phyloP scores from a whole-genome alignment of 2,888 invertebrate species.

The Agonopterix alstromeriana region DNA sequence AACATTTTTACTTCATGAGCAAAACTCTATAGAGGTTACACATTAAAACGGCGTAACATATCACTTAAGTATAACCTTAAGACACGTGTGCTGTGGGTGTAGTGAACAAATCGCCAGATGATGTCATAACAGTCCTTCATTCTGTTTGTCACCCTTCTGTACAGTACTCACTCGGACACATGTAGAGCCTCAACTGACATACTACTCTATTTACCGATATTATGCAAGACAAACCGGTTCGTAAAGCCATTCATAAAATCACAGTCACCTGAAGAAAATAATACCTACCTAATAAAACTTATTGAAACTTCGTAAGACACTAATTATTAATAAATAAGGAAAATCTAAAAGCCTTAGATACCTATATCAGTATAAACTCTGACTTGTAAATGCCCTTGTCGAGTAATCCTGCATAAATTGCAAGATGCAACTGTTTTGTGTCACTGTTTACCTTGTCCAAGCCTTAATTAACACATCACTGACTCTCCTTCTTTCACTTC shows the following conservation, averaged over 20 bases:
- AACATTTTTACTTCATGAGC: too few species aligned
- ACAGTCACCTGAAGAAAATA: background rate
- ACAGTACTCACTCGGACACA: background rate
- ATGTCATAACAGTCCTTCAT: conserved; percentile 60
- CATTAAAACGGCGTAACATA: background rate
- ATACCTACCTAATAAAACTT: too few species aligned
- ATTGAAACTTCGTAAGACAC: too few species aligned
- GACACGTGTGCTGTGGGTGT: conserved; percentile 64
- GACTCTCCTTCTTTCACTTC: conserved; percentile 39
- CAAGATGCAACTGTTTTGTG: conserved; percentile 15
- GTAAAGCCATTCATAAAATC: conserved; percentile 45
- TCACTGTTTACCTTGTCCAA: conserved; percentile 42
- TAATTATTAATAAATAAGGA: too few species aligned
- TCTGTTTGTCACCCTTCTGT: conserved; percentile 44
- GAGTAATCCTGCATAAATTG: conserved; percentile 23
- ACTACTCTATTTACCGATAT: conserved; percentile 32
- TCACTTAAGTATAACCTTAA: conserved; percentile 2
- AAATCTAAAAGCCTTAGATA: too few species aligned
- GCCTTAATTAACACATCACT: conserved; percentile 42
- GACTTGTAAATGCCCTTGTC: conserved; percentile 49
- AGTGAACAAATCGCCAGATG: conserved; percentile 52
- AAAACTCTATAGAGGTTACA: background rate
- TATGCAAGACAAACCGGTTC: conserved; percentile 54
- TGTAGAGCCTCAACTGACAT: conserved; percentile 33
- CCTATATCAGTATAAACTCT: conserved; percentile 14